Base-by-base conservation (phyloP, 2,797 vertebrate genomes). In the Peromyscus nudipes region DNA sequence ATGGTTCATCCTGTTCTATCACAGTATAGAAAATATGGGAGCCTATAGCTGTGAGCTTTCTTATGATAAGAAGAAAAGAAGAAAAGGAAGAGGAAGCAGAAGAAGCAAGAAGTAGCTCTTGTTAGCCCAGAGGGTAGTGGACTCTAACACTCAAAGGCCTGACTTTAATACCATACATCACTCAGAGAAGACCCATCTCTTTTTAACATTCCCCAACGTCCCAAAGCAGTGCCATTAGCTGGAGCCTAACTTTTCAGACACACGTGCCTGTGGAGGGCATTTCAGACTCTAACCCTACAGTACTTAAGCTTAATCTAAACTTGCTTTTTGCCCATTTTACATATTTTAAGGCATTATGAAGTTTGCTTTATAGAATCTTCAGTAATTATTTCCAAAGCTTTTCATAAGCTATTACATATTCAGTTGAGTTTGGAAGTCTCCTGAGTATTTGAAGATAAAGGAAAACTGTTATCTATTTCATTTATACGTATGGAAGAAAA, bases 381-480 rank as follows among this genome's bases (percentile, higher is more conserved):
- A 31, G 6, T 73, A 19, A 57, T 17, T 19, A 64, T 25, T 43
- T 96, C 52, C 2, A 75, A 76, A 96, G 62, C 4, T 80, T 86
- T 60, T 13, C 13, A 57, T 62, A 79, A 34, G 73, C 55, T 65
- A 27, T 77, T 80, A 16, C 6, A 71, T 77, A 64, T 64, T 29
- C 27, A 8, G 6, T 85, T 89, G 21, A 43, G 10, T 40, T 92
- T 55, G 75, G 6, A 90, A 92, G 7, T 77, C 80, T 85, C n/a
- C 67, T 77, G 75, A 88, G 55, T 62, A 86, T 92, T 49, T 95
- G 40, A 92, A 71, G 25, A 84, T 69, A 85, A 93, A 37, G 5
- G 1, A 25, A 52, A 52, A 71, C 19, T 60, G 2, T 27, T 25
- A 89, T 83, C 85, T 89, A 34, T 65, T 21, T 57, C 17, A 81